phyloP scores from a whole-genome alignment of 2,888 invertebrate genomes.

The Drosophila nigritarsus region DNA sequence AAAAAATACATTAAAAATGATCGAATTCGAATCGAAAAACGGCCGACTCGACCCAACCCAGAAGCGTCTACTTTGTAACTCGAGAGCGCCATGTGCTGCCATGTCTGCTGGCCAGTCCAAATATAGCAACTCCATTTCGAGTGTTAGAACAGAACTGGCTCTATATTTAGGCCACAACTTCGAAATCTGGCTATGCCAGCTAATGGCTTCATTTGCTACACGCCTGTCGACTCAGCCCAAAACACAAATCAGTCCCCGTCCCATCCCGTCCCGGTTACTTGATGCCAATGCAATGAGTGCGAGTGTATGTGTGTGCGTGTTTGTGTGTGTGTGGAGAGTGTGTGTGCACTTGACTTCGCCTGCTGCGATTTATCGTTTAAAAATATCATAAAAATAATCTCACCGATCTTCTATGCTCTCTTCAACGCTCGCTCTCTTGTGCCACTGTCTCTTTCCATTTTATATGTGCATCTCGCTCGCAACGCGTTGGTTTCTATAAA shows the following conservation, averaged over 20 bases:
- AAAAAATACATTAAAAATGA: constrained; percentile 22
- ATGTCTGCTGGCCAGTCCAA: constrained; percentile 33
- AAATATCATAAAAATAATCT: constrained; percentile 70
- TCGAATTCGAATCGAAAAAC: constrained; percentile 1
- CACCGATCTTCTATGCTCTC: constrained; percentile 19
- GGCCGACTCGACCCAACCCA: not conserved
- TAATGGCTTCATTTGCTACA: constrained; percentile 71
- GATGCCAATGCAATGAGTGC: constrained; percentile 65
- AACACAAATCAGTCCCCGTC: constrained; percentile 7
- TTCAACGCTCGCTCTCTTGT: constrained; percentile 19
- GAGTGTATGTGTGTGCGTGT: not conserved
- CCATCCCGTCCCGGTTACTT: constrained; percentile 61
- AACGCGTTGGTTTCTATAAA: constrained; percentile 73
- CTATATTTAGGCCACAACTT: constrained; percentile 69
- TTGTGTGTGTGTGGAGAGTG: constrained; percentile 25
- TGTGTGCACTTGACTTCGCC: constrained; percentile 76
- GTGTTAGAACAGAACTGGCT: constrained; percentile 15
- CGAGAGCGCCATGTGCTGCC: constrained; percentile 54
- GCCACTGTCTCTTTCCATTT: constrained; percentile 24
- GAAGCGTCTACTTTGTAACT: constrained; percentile 27
- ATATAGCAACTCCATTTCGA: constrained; percentile 58
- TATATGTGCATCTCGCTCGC: constrained; percentile 36
- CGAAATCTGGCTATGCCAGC: constrained; percentile 39
- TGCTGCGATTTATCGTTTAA: constrained; percentile 72
- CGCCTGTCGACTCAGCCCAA: constrained; percentile 21